phyloP scores from a whole-genome alignment of 2,797 vertebrate genomes.

The Rhabdophis nuchalis region DNA sequence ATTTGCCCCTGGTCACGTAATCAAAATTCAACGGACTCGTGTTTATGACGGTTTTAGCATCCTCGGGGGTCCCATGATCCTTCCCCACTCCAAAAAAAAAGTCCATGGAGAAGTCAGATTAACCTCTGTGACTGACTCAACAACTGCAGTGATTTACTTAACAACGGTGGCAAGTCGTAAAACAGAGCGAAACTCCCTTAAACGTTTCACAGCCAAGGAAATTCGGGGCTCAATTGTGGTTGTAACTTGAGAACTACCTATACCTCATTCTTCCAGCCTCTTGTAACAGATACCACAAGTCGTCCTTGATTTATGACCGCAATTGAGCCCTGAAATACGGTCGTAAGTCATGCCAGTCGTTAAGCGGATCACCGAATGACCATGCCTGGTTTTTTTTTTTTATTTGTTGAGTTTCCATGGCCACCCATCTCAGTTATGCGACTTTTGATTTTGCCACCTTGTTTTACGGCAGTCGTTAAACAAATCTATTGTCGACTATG shows the following conservation, averaged over 20 bases:
- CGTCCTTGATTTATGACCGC: neutral
- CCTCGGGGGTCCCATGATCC: no score
- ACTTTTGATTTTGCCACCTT: neutral
- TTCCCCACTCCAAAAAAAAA: neutral
- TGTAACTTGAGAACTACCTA: neutral
- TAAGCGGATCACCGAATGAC: neutral
- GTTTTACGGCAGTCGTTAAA: neutral
- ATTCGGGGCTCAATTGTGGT: neutral
- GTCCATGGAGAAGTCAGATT: neutral
- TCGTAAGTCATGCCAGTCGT: neutral
- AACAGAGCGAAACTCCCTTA: accelerated
- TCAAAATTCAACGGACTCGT: neutral
- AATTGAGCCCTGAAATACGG: neutral
- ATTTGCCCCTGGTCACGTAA: no score
- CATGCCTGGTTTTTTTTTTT: neutral
- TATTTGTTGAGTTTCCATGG: neutral
- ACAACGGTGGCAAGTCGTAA: neutral
- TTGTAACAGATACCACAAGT: neutral
- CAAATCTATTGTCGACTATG: neutral
- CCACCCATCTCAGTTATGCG: neutral
- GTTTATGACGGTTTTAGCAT: neutral
- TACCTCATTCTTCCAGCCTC: neutral
- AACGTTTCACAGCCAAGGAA: neutral
- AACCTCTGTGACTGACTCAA: neutral
- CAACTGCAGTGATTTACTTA: neutral